Base-by-base conservation (phyloP, 1,140 invertebrate species). In the Drosophila mauritiana region DNA sequence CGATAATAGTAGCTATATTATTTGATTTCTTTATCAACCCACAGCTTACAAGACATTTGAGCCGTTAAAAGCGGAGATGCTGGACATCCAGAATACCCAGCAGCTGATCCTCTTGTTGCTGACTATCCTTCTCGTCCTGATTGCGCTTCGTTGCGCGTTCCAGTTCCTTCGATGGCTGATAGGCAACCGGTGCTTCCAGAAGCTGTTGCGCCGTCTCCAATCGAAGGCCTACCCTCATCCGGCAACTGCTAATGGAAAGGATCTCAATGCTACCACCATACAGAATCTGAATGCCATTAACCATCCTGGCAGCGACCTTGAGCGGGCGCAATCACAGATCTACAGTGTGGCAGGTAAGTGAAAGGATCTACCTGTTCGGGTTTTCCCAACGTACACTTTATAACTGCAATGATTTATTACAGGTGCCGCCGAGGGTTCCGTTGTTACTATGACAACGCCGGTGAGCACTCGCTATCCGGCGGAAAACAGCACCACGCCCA, bases 401-500 rank as follows among this genome's bases (percentile, higher is more conserved):
- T n/a, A 15, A 13, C 31, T 25, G 1, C 40, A 49, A 49, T 59
- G 17, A 51, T 67, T 78, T 62, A 56, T 65, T 53, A 1, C 69
- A 92, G 91, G 83, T 57, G 83, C 72, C 27, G 85, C 76, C 34
- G 91, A 92, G 48, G 89, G 91, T 27, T 92, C 91, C 6, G 84
- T 92, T 5, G 27, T 88, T 36, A 92, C 91, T 3, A 67, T 91
- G 63, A 88, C 82, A 6, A 92, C 91, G 56, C 90, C 91, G 15
- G 74, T 92, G 34, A 91, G 90, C 55, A 86, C 86, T 5, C 90
- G 91, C 11, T 88, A 92, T 74, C 91, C 91, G 51, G 90, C 91
- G 1, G 91, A 92, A 61, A 89, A 92, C 49, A 91, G 81, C 51
- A 91, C 89, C 27, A 89, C 90, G 39, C 83, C 90, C 56, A 80